phyloP scores from a whole-genome alignment of 2,797 vertebrate species.

The Danionella dracula region DNA sequence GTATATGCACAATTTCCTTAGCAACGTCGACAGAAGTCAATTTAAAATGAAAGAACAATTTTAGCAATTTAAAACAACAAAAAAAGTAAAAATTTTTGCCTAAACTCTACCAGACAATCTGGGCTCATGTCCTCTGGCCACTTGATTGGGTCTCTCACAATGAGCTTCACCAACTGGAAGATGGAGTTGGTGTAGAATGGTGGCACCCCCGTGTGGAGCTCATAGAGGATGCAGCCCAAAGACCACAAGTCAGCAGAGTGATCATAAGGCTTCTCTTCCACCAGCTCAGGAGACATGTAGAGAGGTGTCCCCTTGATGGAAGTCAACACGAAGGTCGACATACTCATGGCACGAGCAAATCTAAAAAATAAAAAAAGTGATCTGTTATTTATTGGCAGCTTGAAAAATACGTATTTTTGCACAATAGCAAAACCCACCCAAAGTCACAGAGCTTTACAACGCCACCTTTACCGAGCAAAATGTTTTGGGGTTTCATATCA shows the following conservation, averaged over 20 bases:
- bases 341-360: slow-evolving; percentile 94
- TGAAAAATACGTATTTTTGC: too few species aligned
- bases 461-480: slow-evolving; percentile 86
- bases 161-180: slow-evolving; percentile 88
- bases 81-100: neutral
- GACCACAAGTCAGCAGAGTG: slow-evolving; percentile 96
- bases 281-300: slow-evolving; percentile 96
- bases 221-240: slow-evolving; percentile 93
- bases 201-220: slow-evolving; percentile 88
- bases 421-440: slow-evolving; percentile 82
- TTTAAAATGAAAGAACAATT: too few species aligned
- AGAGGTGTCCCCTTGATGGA: slow-evolving; percentile 97
- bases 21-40: too few species aligned
- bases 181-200: slow-evolving; percentile 96
- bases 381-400: too few species aligned
- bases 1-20: too few species aligned
- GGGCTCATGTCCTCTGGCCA: slow-evolving; percentile 84
- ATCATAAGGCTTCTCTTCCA: slow-evolving; percentile 90
- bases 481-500: slow-evolving; percentile 98
- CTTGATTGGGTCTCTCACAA: slow-evolving; percentile 81
- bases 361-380: too few species aligned
- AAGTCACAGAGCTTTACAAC: slow-evolving; percentile 95
- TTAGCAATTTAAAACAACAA: neutral
- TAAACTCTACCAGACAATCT: slow-evolving; percentile 76
- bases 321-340: slow-evolving; percentile 91